A percentile compares a stretch with the other conserved stretches of the same genome.
Conservation (phyloP, 1,140 invertebrate species). For the Rhopalosiphum maidis region DNA sequence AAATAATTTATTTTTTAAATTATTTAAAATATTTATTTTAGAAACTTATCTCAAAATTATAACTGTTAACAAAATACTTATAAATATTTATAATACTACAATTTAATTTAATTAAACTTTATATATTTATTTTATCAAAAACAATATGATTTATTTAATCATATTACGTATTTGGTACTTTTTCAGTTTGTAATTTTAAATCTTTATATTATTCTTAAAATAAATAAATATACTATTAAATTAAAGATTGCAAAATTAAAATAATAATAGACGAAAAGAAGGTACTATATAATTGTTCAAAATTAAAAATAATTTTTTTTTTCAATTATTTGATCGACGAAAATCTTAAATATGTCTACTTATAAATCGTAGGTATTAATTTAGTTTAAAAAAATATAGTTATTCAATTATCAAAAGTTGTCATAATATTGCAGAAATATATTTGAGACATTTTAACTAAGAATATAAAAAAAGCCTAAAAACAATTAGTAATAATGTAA, state of each 20-base stretch:
- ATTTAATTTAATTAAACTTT: not conserved
- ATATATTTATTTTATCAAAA: not conserved
- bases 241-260: not conserved
- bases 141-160: not conserved
- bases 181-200: not conserved
- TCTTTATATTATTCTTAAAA: too few species aligned
- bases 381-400: not conserved
- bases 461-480: not conserved
- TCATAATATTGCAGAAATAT: not conserved
- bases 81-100: not conserved
- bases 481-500: too few species aligned
- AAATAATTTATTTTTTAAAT: too few species aligned
- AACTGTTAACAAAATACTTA: not conserved
- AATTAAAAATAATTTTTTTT: not conserved
- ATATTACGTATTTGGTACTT: too few species aligned
- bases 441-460: not conserved
- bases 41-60: not conserved
- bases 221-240: not conserved
- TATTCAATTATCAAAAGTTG: accelerated
- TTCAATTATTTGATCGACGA: not conserved
- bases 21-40: too few species aligned
- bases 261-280: not conserved
- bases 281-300: too few species aligned
- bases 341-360: not conserved
- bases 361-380: not conserved